Evolutionary conservation across 2,113 vertebrate species (phyloP).

Genomic region (Pygoscelis antarcticus): DNA sequence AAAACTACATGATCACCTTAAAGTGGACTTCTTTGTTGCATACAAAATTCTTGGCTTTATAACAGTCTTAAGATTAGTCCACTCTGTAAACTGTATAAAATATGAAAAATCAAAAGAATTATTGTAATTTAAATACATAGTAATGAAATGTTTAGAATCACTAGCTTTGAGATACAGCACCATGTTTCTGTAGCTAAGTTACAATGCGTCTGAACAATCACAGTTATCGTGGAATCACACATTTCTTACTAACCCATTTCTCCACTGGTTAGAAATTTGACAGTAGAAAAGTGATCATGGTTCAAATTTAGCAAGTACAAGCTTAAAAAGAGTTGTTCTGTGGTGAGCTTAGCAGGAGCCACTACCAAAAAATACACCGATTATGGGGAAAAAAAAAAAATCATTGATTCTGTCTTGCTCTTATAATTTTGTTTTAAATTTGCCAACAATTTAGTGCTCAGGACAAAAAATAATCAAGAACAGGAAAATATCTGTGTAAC

Average conservation of each 20-base stretch:
- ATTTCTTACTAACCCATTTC: neutral
- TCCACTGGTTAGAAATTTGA: neutral
- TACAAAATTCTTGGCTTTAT: slow-evolving; percentile 54
- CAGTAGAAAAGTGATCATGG: neutral
- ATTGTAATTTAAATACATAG: slow-evolving; percentile 11
- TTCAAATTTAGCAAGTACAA: neutral
- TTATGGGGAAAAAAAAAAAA: neutral
- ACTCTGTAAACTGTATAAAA: slow-evolving; percentile 58
- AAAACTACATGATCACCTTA: slow-evolving; percentile 47
- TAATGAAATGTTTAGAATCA: neutral
- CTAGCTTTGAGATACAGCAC: neutral
- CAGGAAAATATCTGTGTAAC: neutral
- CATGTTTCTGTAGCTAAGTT: neutral
- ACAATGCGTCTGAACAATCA: neutral
- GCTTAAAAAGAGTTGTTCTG: neutral
- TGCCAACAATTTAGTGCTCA: neutral
- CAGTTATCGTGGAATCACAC: neutral
- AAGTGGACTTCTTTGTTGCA: slow-evolving; percentile 62
- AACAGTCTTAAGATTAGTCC: slow-evolving; percentile 64
- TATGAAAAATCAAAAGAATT: slow-evolving; percentile 49
- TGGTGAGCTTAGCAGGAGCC: neutral
- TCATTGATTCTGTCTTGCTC: neutral
- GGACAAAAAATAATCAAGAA: neutral
- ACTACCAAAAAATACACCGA: neutral
- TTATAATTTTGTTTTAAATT: neutral